Conservation (phyloP, 1,140 invertebrate genomes). For the Brachionus koreanus region DNA sequence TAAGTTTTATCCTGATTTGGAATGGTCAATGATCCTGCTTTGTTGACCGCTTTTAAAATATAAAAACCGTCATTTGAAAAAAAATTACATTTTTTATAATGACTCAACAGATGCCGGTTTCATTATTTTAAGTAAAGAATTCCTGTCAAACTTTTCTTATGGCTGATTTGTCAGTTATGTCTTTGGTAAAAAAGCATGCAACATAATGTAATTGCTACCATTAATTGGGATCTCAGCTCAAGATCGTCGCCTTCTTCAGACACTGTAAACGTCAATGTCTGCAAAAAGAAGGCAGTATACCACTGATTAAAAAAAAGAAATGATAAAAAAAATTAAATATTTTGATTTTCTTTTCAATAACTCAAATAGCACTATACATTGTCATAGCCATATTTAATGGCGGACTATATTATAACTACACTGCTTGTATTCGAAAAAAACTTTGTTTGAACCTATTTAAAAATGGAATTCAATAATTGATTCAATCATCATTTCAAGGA, state of each 20-base stretch:
- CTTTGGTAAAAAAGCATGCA: conserved; percentile 32
- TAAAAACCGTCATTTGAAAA: conserved; percentile 29
- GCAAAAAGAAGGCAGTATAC: conserved; percentile 32
- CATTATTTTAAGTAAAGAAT: background rate
- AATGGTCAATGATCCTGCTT: conserved; percentile 24
- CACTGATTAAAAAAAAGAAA: background rate
- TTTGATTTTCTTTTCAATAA: no score
- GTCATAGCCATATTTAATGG: no score
- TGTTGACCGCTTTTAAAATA: background rate
- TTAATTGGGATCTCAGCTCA: conserved; percentile 40
- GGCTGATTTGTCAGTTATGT: conserved; percentile 12
- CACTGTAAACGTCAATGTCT: background rate
- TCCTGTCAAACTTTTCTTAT: background rate
- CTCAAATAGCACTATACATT: no score
- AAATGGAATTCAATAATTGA: no score
- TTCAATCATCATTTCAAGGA: no score
- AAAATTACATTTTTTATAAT: background rate
- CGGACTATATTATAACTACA: no score
- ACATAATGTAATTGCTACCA: conserved; percentile 28
- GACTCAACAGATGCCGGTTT: conserved; percentile 19
- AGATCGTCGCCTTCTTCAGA: conserved; percentile 34
- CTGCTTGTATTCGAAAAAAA: no score
- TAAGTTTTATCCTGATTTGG: conserved; percentile 6
- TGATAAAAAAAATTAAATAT: no score
- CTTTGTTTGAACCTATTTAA: no score